Base-by-base conservation (phyloP, 2,113 vertebrate genomes). In the Tachuris rubrigastra region DNA sequence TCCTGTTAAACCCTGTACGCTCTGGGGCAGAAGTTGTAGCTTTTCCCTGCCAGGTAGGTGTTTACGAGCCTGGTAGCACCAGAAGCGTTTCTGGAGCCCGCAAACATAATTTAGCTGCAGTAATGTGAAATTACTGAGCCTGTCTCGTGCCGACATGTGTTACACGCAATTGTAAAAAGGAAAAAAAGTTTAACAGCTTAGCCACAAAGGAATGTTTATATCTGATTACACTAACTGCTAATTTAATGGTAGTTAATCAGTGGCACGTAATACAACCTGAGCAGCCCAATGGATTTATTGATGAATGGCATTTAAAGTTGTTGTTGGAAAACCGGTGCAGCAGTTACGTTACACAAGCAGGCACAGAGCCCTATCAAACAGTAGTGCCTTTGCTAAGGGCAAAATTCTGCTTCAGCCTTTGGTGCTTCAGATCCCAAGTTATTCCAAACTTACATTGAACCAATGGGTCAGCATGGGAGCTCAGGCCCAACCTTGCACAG, bases 211-310 rank as follows among this genome's bases (percentile, higher is more conserved):
- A 95, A 97, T 96, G 96, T 96, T 97, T 97, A 95, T 96, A 97
- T 97, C 96, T 97, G 97, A 97, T 97, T 97, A 96, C 93, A 81
- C 92, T 95, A 97, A 95, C 96, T 97, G 97, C 96, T 97, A 97
- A 97, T 97, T 97, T 97, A 96, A 97, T 95, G 94, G 93, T 96
- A 97, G 96, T 97, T 97, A 96, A 95, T 97, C 96, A 96, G 96
- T 90, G 94, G 97, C 90, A 81, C 77, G 94, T 92, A 96, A 96
- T 89, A 94, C 93, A 92, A 96, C 91, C 92, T 12, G 0, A 97
- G 75, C 92, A 93, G 90, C 74, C 91, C 97, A 94, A 71, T 85
- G 93, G 94, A 82, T 96, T 95, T 96, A 91, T 91, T 97, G 95
- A 92, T 93, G 95, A 96, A 97, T 91, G 89, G 84, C 86, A 74